Conservation (phyloP, 2,888 invertebrate species). For the Ganaspis brasiliensis region DNA sequence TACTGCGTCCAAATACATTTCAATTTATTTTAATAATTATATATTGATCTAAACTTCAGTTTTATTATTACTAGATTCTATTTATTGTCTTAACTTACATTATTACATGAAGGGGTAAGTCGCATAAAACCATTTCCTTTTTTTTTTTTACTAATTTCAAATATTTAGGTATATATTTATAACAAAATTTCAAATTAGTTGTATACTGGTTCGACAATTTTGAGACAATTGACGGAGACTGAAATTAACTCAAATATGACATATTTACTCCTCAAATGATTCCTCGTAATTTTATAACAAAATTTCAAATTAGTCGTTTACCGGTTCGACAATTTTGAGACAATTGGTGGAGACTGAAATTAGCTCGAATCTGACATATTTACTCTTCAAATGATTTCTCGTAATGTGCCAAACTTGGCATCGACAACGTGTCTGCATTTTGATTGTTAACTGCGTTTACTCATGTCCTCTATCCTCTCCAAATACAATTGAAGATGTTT, state of each 20-base stretch:
- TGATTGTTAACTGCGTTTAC: constrained; percentile 1
- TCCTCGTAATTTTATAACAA: constrained; percentile 10
- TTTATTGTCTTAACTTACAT: too few species aligned
- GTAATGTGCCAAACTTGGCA: constrained; percentile 15
- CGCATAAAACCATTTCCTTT: too few species aligned
- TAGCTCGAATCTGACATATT: neutral
- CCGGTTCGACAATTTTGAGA: neutral
- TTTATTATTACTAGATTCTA: too few species aligned
- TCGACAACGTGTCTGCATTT: neutral
- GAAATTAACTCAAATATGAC: neutral
- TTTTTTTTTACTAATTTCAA: too few species aligned
- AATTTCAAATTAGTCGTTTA: neutral
- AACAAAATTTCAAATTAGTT: neutral
- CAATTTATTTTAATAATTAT: too few species aligned
- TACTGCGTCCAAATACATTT: too few species aligned
- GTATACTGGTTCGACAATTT: neutral
- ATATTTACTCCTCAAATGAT: constrained; percentile 11
- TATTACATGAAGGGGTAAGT: too few species aligned
- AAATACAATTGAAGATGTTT: neutral
- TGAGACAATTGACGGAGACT: neutral
- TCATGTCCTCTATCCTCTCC: neutral
- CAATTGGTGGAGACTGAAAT: neutral
- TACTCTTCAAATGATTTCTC: constrained; percentile 5
- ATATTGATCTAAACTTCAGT: too few species aligned
- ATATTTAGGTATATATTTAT: too few species aligned